Percentiles rank a stretch among this genome's conserved stretches.
phyloP scores from a whole-genome alignment of 2,797 vertebrate genomes.

The Tenualosa ilisha region DNA sequence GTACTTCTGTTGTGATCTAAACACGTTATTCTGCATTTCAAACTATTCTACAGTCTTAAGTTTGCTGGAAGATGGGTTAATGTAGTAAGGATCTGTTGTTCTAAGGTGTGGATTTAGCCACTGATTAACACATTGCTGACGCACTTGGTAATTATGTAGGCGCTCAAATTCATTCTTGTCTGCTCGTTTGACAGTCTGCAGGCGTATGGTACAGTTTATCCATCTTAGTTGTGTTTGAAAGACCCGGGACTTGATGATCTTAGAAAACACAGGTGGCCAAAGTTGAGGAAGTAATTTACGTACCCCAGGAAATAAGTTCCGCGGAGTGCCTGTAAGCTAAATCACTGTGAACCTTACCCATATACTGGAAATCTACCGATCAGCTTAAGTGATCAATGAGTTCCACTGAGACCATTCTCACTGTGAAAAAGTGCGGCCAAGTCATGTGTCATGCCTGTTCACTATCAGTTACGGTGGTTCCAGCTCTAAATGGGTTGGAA shows the following conservation, averaged over 20 bases:
- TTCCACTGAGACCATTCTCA: constrained; percentile 26
- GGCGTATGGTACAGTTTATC: too few species aligned
- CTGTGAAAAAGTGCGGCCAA: not conserved
- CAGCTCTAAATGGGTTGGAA: not conserved
- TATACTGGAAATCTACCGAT: constrained; percentile 2
- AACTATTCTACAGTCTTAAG: not conserved
- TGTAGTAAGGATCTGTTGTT: constrained; percentile 15
- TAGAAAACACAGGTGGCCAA: not conserved
- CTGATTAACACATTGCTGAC: constrained; percentile 34
- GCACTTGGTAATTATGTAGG: not conserved
- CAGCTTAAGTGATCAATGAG: not conserved
- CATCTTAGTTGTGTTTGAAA: too few species aligned
- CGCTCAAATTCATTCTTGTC: not conserved
- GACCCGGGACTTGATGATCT: too few species aligned
- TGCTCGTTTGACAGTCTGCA: not conserved
- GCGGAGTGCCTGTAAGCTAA: not conserved
- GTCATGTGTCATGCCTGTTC: constrained; percentile 5
- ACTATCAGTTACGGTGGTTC: not conserved
- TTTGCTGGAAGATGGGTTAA: not conserved
- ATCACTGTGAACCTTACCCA: too few species aligned
- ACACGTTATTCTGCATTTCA: not conserved
- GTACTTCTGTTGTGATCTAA: not conserved
- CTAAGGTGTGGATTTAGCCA: constrained; percentile 38
- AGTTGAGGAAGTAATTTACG: constrained; percentile 5
- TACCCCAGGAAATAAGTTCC: not conserved